phyloP scores from a whole-genome alignment of 2,888 invertebrate genomes.

The Orgyia antiqua region DNA sequence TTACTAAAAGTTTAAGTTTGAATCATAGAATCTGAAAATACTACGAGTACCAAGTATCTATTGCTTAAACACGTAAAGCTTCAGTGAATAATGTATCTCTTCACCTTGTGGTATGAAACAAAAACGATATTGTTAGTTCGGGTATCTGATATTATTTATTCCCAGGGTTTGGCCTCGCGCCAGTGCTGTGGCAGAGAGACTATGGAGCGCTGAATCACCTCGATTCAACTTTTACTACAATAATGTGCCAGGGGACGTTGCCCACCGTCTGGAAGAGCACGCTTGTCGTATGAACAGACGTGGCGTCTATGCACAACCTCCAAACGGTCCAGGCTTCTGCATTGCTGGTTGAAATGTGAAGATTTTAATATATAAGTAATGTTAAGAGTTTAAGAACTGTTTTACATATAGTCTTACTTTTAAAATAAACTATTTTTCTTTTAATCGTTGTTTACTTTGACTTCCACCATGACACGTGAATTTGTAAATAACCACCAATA shows the following conservation, averaged over 20 bases:
- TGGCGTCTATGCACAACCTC: slow-evolving; percentile 83
- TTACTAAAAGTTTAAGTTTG: background rate
- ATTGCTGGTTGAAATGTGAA: slow-evolving; percentile 4
- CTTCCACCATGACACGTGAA: too few relatives aligned
- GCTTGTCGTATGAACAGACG: slow-evolving; percentile 83
- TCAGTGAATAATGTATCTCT: too few relatives aligned
- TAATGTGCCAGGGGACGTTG: slow-evolving; percentile 30
- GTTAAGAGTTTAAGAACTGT: slow-evolving; percentile 6
- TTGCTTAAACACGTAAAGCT: too few relatives aligned
- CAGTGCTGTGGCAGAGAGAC: slow-evolving; percentile 89
- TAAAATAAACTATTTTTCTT: slow-evolving; percentile 5
- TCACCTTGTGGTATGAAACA: too few relatives aligned
- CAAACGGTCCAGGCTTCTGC: slow-evolving; percentile 81
- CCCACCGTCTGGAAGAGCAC: slow-evolving; percentile 53
- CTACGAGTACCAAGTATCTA: too few relatives aligned
- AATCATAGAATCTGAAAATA: too few relatives aligned
- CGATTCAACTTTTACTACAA: background rate
- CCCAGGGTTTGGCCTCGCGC: slow-evolving; percentile 92
- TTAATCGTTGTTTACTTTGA: too few relatives aligned
- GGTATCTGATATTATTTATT: too few relatives aligned
- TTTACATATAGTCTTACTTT: slow-evolving; percentile 3
- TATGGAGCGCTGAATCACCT: slow-evolving; percentile 24
- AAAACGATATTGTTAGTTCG: too few relatives aligned
- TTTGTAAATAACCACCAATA: too few relatives aligned
- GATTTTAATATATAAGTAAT: too few relatives aligned